A percentile compares a stretch with the other conserved stretches of the same genome.
These are phyloP conservation scores for Fistularia commersonii DNA, from an alignment of 2,797 vertebrate genomes.

Conservation along the genomic window DNA sequence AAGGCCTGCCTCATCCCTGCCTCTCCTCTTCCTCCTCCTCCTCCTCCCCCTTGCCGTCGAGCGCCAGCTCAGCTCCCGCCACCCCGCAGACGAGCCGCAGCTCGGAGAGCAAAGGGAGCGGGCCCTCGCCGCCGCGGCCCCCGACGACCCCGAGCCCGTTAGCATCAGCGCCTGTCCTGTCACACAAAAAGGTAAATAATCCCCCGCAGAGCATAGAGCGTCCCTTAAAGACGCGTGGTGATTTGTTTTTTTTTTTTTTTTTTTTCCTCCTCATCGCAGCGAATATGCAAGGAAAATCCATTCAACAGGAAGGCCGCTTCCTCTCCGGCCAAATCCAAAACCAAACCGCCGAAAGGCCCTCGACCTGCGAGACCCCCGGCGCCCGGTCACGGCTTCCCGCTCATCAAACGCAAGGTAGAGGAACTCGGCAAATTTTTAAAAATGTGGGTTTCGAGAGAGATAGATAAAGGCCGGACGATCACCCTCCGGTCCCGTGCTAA, in stretches of 20 bases:
- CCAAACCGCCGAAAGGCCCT: slow-evolving; percentile 80
- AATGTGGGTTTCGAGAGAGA: no score
- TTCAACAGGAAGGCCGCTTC: slow-evolving; percentile 92
- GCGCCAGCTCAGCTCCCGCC: slow-evolving; percentile 77
- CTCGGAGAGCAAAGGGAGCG: slow-evolving; percentile 58
- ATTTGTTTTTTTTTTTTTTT: neutral
- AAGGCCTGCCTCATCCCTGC: slow-evolving; percentile 43
- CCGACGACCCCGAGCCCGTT: slow-evolving; percentile 58
- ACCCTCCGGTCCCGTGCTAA: slow-evolving; percentile 1
- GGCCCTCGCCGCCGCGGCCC: slow-evolving; percentile 55
- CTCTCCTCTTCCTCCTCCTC: slow-evolving; percentile 29
- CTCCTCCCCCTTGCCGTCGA: slow-evolving; percentile 46
- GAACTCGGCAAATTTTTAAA: neutral
- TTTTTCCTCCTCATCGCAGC: slow-evolving; percentile 57
- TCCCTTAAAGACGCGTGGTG: neutral
- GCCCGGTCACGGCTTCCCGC: slow-evolving; percentile 93
- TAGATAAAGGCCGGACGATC: no score
- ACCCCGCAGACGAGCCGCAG: slow-evolving; percentile 80
- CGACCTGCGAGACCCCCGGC: slow-evolving; percentile 91
- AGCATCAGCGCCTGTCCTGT: slow-evolving; percentile 52
- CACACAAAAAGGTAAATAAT: slow-evolving; percentile 61
- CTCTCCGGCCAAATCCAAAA: slow-evolving; percentile 67
- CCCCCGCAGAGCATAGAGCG: neutral
- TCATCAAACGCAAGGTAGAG: slow-evolving; percentile 95
- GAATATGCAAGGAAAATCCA: slow-evolving; percentile 95